Conservation (phyloP, 2,797 vertebrate species). For the Pseudomugil gertrudae region DNA sequence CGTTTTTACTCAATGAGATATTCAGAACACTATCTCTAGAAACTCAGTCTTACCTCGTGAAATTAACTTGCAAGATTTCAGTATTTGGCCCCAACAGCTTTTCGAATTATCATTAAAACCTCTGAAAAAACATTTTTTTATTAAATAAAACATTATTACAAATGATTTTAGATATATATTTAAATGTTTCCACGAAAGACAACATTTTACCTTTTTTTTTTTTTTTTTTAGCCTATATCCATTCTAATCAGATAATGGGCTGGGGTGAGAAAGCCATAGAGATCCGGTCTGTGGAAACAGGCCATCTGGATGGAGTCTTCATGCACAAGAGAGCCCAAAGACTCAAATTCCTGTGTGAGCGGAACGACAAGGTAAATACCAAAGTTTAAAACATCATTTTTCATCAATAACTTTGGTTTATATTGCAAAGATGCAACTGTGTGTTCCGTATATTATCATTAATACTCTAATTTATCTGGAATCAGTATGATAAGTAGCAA, state of each 20-base stretch:
- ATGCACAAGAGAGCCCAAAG: conserved; percentile 96
- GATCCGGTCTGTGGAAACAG: conserved; percentile 93
- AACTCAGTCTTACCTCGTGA: not conserved
- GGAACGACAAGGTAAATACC: conserved; percentile 90
- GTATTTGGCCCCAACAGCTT: accelerated
- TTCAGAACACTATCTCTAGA: not conserved
- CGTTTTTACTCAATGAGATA: not conserved
- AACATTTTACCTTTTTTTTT: not conserved
- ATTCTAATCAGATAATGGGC: conserved; percentile 96
- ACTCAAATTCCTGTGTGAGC: conserved; percentile 92
- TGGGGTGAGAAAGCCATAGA: conserved; percentile 97
- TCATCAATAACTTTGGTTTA: conserved; percentile 1
- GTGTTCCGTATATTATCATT: not conserved
- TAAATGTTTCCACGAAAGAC: not conserved
- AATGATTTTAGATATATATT: not conserved
- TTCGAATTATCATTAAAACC: not conserved
- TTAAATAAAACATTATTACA: not conserved
- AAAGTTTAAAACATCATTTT: conserved; percentile 3
- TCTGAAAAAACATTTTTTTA: not conserved
- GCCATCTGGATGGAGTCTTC: conserved; percentile 92
- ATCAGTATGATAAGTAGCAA: not conserved
- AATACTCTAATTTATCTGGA: not conserved
- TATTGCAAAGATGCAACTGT: not conserved
- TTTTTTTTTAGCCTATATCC: conserved; percentile 86
- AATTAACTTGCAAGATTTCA: not conserved